Percentiles rank a stretch among this genome's conserved stretches.
Conservation (phyloP, 2,113 vertebrate species). For the Chionodraco myersi region DNA sequence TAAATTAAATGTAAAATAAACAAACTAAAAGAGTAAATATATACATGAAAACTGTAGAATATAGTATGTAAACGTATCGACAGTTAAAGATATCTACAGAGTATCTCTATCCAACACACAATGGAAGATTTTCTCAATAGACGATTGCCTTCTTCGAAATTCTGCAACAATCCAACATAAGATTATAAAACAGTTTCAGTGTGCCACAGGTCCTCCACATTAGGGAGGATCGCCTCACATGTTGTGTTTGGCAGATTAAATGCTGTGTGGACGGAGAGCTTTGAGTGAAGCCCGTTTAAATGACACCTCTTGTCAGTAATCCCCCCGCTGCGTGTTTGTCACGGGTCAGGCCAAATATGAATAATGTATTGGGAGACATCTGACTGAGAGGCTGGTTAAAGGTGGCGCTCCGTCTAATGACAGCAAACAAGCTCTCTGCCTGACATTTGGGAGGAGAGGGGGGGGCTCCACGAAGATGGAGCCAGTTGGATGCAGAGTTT, state of each 20-base stretch:
- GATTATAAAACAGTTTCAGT: background rate
- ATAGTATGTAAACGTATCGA: no score
- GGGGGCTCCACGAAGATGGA: conserved; percentile 16
- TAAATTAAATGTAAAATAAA: no score
- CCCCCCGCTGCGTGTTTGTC: conserved; percentile 60
- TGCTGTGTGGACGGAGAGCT: conserved; percentile 44
- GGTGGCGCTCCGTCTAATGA: conserved; percentile 70
- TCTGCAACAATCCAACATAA: no score
- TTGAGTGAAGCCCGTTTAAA: conserved; percentile 69
- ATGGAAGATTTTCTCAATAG: background rate
- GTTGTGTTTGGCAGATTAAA: conserved; percentile 35
- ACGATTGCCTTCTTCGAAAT: background rate
- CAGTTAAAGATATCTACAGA: no score
- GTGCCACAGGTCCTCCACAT: conserved; percentile 7
- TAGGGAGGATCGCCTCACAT: conserved; percentile 16
- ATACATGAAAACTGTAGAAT: no score
- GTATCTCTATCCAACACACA: no score
- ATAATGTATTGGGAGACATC: conserved; percentile 75
- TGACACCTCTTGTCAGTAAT: conserved; percentile 64
- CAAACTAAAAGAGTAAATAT: no score
- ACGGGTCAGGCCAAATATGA: conserved; percentile 68
- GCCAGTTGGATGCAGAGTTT: conserved; percentile 22
- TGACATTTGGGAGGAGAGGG: conserved; percentile 65
- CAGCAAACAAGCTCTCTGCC: conserved; percentile 63
- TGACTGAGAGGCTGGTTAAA: conserved; percentile 74